These are phyloP conservation scores for Tetranychus truncatus DNA, from an alignment of 2,888 invertebrate species.

Conservation along the genomic window DNA sequence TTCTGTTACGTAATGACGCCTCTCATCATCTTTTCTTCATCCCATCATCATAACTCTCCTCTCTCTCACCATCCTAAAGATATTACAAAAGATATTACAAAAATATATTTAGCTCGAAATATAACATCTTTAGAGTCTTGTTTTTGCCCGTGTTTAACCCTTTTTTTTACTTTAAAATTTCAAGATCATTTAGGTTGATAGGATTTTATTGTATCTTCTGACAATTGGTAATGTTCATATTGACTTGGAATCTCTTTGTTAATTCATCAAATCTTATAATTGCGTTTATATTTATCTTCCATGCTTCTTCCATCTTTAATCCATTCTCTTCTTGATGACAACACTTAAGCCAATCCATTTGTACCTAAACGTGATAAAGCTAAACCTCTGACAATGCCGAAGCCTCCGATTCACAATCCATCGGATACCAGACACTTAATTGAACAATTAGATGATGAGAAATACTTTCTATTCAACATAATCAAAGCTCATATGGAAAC, in stretches of 20 bases:
- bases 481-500: conserved; percentile 84
- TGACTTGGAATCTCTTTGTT: background rate
- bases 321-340: background rate
- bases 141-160: too few species aligned
- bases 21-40: background rate
- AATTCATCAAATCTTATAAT: too few species aligned
- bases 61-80: background rate
- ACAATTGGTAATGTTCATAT: background rate
- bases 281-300: too few species aligned
- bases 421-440: background rate
- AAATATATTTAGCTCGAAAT: too few species aligned
- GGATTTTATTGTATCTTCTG: too few species aligned
- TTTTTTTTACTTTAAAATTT: too few species aligned
- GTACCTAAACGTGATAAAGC: background rate
- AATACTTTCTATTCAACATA: conserved; percentile 44
- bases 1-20: background rate
- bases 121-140: too few species aligned
- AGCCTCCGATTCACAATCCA: background rate
- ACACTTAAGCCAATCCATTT: background rate
- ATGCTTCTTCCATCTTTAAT: too few species aligned
- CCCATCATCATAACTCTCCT: background rate
- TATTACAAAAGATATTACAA: background rate
- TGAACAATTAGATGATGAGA: conserved; percentile 8
- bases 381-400: too few species aligned
- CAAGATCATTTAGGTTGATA: too few species aligned